Evolutionary conservation across 35 echinoderm and acorn worm genomes (phyloP), one percentile per base, ranked within the genome.

Genomic region (Apostichopus parvimensis): DNA sequence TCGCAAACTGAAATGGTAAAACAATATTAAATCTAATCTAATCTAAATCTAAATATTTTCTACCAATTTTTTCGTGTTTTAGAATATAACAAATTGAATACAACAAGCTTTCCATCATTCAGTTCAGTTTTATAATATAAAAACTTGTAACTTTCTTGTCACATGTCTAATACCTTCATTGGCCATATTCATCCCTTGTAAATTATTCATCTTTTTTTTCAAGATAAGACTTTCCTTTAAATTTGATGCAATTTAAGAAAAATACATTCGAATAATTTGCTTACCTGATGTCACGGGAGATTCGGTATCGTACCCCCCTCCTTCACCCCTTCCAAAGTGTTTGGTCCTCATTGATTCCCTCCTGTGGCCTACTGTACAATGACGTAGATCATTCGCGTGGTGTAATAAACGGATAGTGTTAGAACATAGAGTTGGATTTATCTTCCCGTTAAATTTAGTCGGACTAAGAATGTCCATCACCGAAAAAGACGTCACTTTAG

Each of bases 401-500:
- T 73, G 70, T 18, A 75, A 5, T 6, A 75, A 22, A n/a, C n/a
- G 71, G 71, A 56, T 84, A 83, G 11, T 56, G 1, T 23, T 23
- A 14, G 54, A 84, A 20, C 56, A 58, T 23, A 84, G 81, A 18
- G 11, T 5, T 5, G 55, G 54, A 55, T 59, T 88, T 22, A 88
- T 75, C 60, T 88, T 88, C 25, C 86, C 86, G 15, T 60, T 88
- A 88, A 88, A 88, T 72, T 88, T 88, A 10, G 86, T 88, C 13
- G 86, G 86, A 52, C 86, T 88, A 15, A 88, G 86, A 73, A 88
- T 88, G 64, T 88, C 86, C 14, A 66, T 18, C 11, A 88, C 86
- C 6, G 86, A 88, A 72, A 88, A 88, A 65, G 86, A 21, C 1
- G 86, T 88, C 13, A 88, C 55, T 84, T 84, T 84, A n/a, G 8